These are phyloP conservation scores for Gymnosoma rotundatum DNA, from an alignment of 2,888 invertebrate genomes.

Conservation along the genomic window DNA sequence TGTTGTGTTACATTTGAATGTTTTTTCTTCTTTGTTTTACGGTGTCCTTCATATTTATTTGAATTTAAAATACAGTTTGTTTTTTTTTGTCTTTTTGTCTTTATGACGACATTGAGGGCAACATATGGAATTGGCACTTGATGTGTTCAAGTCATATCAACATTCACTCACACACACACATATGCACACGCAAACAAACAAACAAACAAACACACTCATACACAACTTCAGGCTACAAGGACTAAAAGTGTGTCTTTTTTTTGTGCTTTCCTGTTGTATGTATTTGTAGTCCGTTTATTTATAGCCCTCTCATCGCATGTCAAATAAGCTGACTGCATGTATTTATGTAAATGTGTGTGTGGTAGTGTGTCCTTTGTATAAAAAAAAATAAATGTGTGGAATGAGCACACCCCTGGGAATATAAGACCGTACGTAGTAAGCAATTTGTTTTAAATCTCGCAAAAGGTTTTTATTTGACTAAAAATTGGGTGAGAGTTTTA, in stretches of 20 bases:
- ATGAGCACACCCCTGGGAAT: slow-evolving; percentile 70
- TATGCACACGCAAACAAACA: neutral
- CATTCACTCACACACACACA: slow-evolving; percentile 6
- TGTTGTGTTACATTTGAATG: slow-evolving; percentile 13
- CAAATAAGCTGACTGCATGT: slow-evolving; percentile 43
- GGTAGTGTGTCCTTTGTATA: slow-evolving; percentile 23
- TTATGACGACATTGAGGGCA: slow-evolving; percentile 62
- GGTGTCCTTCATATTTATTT: slow-evolving; percentile 60
- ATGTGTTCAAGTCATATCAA: slow-evolving; percentile 43
- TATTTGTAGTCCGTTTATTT: slow-evolving; percentile 12
- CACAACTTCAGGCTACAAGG: slow-evolving; percentile 8
- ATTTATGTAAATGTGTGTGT: slow-evolving; percentile 1
- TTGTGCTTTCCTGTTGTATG: slow-evolving; percentile 1
- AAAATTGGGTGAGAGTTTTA: slow-evolving; percentile 59
- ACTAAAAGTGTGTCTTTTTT: neutral
- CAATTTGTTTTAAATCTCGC: slow-evolving; percentile 66
- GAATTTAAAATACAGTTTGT: slow-evolving; percentile 51
- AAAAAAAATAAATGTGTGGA: slow-evolving; percentile 52
- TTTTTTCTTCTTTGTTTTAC: slow-evolving; percentile 2
- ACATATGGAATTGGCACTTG: slow-evolving; percentile 70
- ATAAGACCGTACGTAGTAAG: slow-evolving; percentile 47
- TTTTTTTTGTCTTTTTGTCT: neutral
- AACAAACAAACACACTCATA: slow-evolving; percentile 15
- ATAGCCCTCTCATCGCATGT: slow-evolving; percentile 67
- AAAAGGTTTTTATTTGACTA: slow-evolving; percentile 64